These are phyloP conservation scores for Stomorhina lunata DNA, from an alignment of 2,888 invertebrate species.

Conservation along the genomic window DNA sequence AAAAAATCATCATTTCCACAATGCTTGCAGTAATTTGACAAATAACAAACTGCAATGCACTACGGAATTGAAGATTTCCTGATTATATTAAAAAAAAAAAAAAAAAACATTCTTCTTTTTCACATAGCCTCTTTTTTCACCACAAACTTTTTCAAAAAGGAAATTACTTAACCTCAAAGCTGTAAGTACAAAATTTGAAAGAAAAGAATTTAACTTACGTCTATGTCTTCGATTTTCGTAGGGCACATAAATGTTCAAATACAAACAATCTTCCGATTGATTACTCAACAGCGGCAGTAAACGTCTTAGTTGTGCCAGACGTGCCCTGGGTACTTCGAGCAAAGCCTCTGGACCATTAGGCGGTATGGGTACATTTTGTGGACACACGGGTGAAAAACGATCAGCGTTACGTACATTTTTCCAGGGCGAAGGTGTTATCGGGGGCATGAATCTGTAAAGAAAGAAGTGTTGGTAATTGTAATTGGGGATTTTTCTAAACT, in stretches of 20 bases:
- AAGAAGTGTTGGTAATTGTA: too few species aligned
- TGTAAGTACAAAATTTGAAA: not conserved
- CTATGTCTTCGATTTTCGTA: constrained; percentile 78
- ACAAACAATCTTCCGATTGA: constrained; percentile 98
- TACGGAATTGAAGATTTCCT: constrained; percentile 91
- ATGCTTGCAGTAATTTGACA: constrained; percentile 91
- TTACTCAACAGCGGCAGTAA: constrained; percentile 91
- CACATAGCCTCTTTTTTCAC: too few species aligned
- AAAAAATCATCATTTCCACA: constrained; percentile 92
- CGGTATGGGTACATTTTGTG: constrained; percentile 87
- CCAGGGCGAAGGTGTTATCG: constrained; percentile 95
- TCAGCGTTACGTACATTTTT: constrained; percentile 89
- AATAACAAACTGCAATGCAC: constrained; percentile 94
- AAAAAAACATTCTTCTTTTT: too few species aligned
- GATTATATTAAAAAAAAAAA: constrained; percentile 49
- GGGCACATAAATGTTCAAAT: constrained; percentile 97
- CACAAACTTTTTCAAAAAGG: too few species aligned
- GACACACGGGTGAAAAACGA: constrained; percentile 91
- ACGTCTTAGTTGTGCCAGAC: constrained; percentile 91
- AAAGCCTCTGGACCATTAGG: constrained; percentile 82
- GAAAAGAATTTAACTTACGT: constrained; percentile 70
- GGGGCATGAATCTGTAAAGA: constrained; percentile 90
- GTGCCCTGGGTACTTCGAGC: constrained; percentile 88
- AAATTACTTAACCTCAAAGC: too few species aligned
- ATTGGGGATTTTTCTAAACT: not conserved